Evolutionary conservation across 2,113 vertebrate species (phyloP), one percentile per base, ranked within the genome.

Genomic region (Orycteropus afer): DNA sequence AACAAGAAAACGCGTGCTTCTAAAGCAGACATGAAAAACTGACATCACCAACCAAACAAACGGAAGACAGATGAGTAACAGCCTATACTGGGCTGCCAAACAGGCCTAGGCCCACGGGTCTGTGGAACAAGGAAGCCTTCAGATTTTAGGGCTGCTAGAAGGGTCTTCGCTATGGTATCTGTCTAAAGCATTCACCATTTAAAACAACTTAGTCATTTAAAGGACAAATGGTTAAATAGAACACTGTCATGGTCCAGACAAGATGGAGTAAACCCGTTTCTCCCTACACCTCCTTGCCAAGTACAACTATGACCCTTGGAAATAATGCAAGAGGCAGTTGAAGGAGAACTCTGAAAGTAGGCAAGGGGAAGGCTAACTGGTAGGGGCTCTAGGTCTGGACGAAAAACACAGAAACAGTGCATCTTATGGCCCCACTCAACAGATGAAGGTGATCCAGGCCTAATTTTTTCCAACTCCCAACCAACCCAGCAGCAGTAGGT

Each of bases 21-120:
- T 90, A 92, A 93, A 96, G 88, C 78, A 93, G 88, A 96, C 63
- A 27, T 2, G 45, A 96, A 96, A 84, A 86, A 79, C 71, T 94
- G 78, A 96, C 90, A 95, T 94, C 80, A 92, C 10, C 67, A 97
- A 86, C 78, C 88, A 91, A 84, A 85, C 69, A 49, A 96, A 90
- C 23, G n/a, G 95, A 96, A 97, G 86, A 86, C 89, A 93, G 94
- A 96, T 95, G 92, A 95, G 37, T 79, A 94, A 95, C 63, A 89
- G 86, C 49, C 86, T 96, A 61, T 42, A 89, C 89, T 53, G 82
- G 91, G 86, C 20, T 5, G 78, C 79, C 61, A 61, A 86, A 86
- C 89, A 96, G 93, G 78, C 71, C 34, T 47, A 89, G 65, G 86
- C 71, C 81, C 73, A 71, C 32, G 77, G 63, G 49, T 57, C 74